Evolutionary conservation across 2,113 vertebrate genomes (phyloP).

Genomic region (Pongo pygmaeus): DNA sequence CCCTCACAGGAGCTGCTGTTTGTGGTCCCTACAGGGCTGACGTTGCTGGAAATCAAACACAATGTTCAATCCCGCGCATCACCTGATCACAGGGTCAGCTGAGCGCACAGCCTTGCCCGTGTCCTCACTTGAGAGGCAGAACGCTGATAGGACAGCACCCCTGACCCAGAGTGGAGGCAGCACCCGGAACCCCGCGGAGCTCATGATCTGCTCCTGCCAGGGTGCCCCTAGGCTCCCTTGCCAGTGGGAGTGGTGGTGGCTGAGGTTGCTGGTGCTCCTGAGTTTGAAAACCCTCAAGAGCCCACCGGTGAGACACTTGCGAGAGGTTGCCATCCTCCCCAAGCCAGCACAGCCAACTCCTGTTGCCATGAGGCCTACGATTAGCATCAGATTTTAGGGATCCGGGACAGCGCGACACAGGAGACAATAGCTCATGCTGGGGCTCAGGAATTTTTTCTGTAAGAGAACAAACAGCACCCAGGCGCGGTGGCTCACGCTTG

Average conservation of each 20-base stretch:
- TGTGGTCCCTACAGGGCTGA: neutral
- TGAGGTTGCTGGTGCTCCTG: neutral
- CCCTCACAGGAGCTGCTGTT: no score
- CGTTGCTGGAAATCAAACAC: no score
- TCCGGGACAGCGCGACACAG: neutral
- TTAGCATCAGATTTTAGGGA: neutral
- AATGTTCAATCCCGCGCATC: no score
- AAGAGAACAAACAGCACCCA: neutral
- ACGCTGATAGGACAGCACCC: neutral
- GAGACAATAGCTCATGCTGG: neutral
- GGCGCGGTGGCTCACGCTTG: no score
- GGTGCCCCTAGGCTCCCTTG: neutral
- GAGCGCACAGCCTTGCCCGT: neutral
- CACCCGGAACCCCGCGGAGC: fast-evolving
- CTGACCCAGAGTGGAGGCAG: neutral
- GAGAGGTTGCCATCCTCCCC: neutral
- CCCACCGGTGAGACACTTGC: neutral
- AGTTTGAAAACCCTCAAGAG: neutral
- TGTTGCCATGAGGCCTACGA: neutral
- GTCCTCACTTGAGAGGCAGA: neutral
- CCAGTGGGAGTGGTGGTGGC: neutral
- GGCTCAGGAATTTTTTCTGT: neutral
- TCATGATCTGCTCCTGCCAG: no score
- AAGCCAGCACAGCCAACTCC: neutral
- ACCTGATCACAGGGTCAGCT: neutral